Evolutionary conservation across 2,797 vertebrate genomes (phyloP).

Genomic region (Rhinogobio ventralis): DNA sequence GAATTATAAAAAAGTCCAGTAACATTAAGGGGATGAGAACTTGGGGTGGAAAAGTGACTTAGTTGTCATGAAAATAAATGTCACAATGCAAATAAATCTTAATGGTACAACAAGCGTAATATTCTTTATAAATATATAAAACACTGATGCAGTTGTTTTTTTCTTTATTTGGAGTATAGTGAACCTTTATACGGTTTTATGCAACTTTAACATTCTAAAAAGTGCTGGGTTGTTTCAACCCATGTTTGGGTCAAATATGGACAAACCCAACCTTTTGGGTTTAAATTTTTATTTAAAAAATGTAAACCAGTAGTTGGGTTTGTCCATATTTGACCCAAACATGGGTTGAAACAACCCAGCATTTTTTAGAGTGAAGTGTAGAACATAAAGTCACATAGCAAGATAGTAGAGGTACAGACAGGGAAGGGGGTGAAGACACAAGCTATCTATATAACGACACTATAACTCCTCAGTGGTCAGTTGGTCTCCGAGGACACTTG

Average conservation of each 20-base stretch:
- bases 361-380: no score
- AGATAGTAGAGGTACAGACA: neutral
- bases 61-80: neutral
- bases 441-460: constrained; percentile 5
- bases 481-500: constrained; percentile 1
- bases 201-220: neutral
- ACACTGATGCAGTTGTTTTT: neutral
- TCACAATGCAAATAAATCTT: neutral
- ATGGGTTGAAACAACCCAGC: no score
- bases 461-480: neutral
- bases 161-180: neutral
- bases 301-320: no score
- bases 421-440: neutral
- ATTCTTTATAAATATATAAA: neutral
- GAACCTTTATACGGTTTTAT: neutral
- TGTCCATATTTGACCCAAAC: no score
- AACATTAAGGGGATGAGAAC: neutral
- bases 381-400: neutral
- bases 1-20: neutral
- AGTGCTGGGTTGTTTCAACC: no score
- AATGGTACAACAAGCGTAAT: neutral
- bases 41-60: neutral
- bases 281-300: no score
- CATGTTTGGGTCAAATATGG: no score
- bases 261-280: no score